Percentiles rank a stretch among this genome's conserved stretches.
Evolutionary conservation across 2,113 vertebrate species (phyloP).

Genomic region (mouse (Mus musculus)): DNA sequence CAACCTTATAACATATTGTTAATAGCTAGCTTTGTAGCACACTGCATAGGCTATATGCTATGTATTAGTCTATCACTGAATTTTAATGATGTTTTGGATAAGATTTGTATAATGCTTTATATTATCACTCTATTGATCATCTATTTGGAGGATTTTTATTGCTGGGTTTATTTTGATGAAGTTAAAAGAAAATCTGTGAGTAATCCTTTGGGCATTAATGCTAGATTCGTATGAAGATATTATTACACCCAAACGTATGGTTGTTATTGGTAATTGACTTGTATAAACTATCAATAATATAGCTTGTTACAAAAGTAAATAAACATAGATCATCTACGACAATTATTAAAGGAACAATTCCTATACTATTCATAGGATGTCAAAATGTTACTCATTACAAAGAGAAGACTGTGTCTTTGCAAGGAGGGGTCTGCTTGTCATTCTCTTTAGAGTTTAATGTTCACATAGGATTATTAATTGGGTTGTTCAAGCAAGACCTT

Average conservation of each 20-base stretch:
- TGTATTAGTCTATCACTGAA: slow-evolving; percentile 80
- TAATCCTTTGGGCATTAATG: slow-evolving; percentile 29
- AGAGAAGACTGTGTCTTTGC: background rate
- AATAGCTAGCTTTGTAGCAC: slow-evolving; percentile 76
- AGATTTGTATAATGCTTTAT: slow-evolving; percentile 76
- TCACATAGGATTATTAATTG: background rate
- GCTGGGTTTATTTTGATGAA: slow-evolving; percentile 72
- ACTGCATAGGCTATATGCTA: slow-evolving; percentile 58
- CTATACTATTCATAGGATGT: background rate
- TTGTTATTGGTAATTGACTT: slow-evolving; percentile 33
- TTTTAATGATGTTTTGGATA: slow-evolving; percentile 74
- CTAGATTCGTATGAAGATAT: slow-evolving; percentile 45
- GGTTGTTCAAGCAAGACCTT: background rate
- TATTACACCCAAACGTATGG: slow-evolving; percentile 46
- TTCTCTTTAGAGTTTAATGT: background rate
- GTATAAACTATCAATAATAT: slow-evolving; percentile 7
- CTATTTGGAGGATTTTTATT: slow-evolving; percentile 81
- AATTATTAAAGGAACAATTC: slow-evolving; percentile 10
- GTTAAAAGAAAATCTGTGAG: slow-evolving; percentile 66
- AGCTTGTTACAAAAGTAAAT: background rate
- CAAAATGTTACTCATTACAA: slow-evolving; percentile 42
- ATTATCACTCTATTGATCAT: slow-evolving; percentile 77
- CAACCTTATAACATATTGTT: slow-evolving; percentile 78
- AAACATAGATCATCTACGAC: background rate
- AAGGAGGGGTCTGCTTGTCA: background rate